Evolutionary conservation across 35 echinoderm and acorn worm species (phyloP), one percentile per base, ranked within the genome.

Genomic region (Ophioderma brevispina): DNA sequence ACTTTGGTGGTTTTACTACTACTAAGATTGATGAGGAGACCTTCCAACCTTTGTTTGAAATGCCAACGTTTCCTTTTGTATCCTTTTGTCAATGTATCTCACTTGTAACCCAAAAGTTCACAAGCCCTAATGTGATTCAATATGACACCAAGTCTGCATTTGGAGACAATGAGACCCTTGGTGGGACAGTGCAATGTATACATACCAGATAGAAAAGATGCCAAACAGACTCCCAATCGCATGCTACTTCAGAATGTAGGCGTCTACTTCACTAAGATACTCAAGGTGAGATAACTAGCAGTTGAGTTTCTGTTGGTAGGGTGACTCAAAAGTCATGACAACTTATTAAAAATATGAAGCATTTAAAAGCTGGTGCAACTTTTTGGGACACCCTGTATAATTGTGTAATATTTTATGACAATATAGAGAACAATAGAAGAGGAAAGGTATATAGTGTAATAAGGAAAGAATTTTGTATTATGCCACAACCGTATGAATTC

Each of bases 131-230:
- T 98, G 96, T 86, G 96, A 98, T 75, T 98, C 96, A 23, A 86
- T 98, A 49, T n/a, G 96, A 98, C 64, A 98, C 96, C n/a, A 94
- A 89, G 80, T 76, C 92, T 15, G 92, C 96, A 13, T 32, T n/a
- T 98, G 32, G 96, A 98, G 11, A 76, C 80, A 1, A 90, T 98
- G 75, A 52, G 92, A 15, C 32, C 31, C 4, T 35, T 94, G 1
- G 82, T 98, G 25, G 83, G 78, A 30, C 92, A 98, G 41, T 94
- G 96, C 85, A 98, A 98, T 89, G 70, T 98, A 8, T 98, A 98
- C 41, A 86, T 98, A 34, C 92, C 91, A 59, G 92, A 88, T 0
- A 92, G 84, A 46, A 81, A 85, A 39, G 19, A 70, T 0, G 78
- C 81, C 33, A 98, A 94, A 59, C 63, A 50, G 36, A 23, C 36